A percentile compares a stretch with the other conserved stretches of the same genome.
Conservation (phyloP, 2,797 vertebrate genomes). For the Choloepus didactylus region DNA sequence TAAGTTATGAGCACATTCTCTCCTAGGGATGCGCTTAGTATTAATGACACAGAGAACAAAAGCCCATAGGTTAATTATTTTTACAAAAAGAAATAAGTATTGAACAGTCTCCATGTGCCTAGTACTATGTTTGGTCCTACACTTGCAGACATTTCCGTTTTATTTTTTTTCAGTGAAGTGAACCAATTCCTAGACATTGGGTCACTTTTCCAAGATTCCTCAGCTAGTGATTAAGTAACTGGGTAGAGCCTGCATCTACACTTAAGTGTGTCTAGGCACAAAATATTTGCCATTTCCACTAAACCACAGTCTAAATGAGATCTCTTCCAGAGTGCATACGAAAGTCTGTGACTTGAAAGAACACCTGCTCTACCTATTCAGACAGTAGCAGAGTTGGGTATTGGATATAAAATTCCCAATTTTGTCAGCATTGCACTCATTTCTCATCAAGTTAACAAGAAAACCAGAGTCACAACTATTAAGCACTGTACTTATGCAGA, state of each 20-base stretch:
- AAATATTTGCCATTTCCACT: background rate
- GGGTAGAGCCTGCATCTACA: background rate
- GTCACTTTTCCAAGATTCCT: background rate
- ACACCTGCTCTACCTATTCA: background rate
- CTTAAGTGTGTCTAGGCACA: background rate
- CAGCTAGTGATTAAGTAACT: background rate
- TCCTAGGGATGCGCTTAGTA: background rate
- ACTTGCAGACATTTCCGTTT: background rate
- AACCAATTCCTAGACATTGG: background rate
- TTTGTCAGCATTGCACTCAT: background rate
- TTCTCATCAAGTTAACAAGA: background rate
- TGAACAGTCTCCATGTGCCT: background rate
- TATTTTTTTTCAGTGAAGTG: background rate
- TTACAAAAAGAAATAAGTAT: background rate
- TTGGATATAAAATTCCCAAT: background rate
- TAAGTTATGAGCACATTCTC: background rate
- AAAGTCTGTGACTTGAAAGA: background rate
- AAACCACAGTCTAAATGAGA: background rate
- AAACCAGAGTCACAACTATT: background rate
- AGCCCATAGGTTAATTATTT: background rate
- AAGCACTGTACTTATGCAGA: background rate
- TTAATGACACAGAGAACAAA: background rate
- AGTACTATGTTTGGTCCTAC: too few species aligned
- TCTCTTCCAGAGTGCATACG: too few species aligned
- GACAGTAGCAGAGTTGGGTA: background rate